A percentile compares a stretch with the other conserved stretches of the same genome.
These are phyloP conservation scores for Ascaphus truei DNA, from an alignment of 2,113 vertebrate species.

Conservation along the genomic window DNA sequence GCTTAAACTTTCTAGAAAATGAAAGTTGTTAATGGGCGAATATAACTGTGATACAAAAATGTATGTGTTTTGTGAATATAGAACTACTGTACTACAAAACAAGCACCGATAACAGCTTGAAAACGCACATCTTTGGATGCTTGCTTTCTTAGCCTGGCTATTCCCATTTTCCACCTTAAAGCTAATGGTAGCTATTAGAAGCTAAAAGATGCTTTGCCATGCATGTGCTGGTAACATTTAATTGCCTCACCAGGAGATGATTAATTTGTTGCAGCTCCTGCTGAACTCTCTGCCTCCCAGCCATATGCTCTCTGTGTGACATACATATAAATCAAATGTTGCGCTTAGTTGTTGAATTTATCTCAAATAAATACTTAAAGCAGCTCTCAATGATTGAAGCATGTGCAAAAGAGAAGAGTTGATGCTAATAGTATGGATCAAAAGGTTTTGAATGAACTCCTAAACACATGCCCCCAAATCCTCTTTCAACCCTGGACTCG, in stretches of 20 bases:
- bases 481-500: not conserved
- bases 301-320: slow-evolving; percentile 33
- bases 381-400: slow-evolving; percentile 19
- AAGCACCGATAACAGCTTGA: not conserved
- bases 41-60: not conserved
- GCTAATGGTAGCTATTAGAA: slow-evolving; percentile 2
- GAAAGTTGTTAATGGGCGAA: too few species aligned
- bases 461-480: not conserved
- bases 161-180: not conserved
- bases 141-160: not conserved
- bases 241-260: slow-evolving; percentile 37
- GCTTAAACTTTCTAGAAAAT: too few species aligned
- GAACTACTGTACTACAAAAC: not conserved
- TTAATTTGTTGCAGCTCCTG: slow-evolving; percentile 31
- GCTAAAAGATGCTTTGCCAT: slow-evolving; percentile 6
- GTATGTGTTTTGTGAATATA: not conserved
- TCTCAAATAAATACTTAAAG: slow-evolving; percentile 30
- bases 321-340: slow-evolving; percentile 31
- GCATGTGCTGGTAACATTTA: slow-evolving; percentile 30
- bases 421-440: slow-evolving; percentile 21
- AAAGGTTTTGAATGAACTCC: slow-evolving; percentile 12
- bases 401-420: slow-evolving; percentile 5
- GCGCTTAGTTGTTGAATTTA: slow-evolving; percentile 28
- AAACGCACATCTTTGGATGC: not conserved
- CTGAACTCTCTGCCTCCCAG: slow-evolving; percentile 28